Percentiles rank a stretch among this genome's conserved stretches.
Evolutionary conservation across 2,888 invertebrate genomes (phyloP).

Genomic region (Timema podura): DNA sequence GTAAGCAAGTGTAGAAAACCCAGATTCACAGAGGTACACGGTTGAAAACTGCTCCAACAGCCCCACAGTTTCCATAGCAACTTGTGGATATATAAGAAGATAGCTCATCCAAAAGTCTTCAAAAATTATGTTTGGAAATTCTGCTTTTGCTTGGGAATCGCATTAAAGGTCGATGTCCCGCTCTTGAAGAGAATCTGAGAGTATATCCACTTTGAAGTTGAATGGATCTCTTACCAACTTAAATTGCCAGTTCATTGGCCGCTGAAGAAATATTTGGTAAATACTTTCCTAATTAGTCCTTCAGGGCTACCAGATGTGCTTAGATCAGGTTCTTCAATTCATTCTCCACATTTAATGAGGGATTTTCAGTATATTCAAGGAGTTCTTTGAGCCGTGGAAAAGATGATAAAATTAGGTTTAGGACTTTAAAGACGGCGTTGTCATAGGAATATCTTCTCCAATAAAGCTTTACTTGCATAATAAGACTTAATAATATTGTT

Average conservation of each 20-base stretch:
- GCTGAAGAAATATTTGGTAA: constrained; percentile 5
- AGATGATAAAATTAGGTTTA: not conserved
- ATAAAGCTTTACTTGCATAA: not conserved
- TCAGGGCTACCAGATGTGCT: not conserved
- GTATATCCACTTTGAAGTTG: not conserved
- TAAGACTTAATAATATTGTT: constrained; percentile 3
- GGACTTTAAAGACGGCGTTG: not conserved
- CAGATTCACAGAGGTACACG: constrained; percentile 13
- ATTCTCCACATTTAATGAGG: not conserved
- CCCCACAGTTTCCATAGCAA: constrained; percentile 22
- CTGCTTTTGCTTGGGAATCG: constrained; percentile 14
- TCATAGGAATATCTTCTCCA: not conserved
- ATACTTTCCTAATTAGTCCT: not conserved
- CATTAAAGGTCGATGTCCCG: not conserved
- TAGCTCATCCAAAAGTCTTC: constrained; percentile 19
- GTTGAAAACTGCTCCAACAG: not conserved
- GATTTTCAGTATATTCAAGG: not conserved
- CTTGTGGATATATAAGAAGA: constrained; percentile 25
- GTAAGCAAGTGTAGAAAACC: constrained; percentile 23
- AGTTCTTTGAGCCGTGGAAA: constrained; percentile 8
- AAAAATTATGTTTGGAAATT: not conserved
- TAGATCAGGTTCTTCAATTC: not conserved
- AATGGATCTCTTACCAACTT: constrained; percentile 7
- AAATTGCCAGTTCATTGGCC: not conserved
- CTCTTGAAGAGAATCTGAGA: not conserved